Evolutionary conservation across 2,797 vertebrate genomes (phyloP), one percentile per base, ranked within the genome.

Genomic region (Anguilla pacifica): DNA sequence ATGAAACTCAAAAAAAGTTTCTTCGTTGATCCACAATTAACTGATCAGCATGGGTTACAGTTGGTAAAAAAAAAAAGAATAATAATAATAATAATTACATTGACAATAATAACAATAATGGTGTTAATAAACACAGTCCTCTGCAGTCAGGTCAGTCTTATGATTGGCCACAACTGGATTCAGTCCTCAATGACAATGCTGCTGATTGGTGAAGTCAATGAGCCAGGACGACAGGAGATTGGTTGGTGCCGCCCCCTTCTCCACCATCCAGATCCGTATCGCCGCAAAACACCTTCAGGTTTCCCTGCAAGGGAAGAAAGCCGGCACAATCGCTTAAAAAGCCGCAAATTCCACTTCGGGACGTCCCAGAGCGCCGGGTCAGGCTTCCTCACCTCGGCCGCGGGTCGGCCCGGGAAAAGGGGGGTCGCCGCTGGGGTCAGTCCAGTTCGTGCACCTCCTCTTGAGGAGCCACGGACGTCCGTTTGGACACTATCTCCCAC

Each of bases 401-500:
- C 43, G 35, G 93, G 74, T 95, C 96, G 93, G 96, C 96, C 93
- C 96, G 95, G 93, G 96, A 70, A 96, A 89, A 96, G 96, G 92
- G 97, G 95, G 91, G 91, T 96, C 92, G 0, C 94, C 94, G 0
- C 95, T 94, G 90, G 92, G 92, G 35, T 99, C 98, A 96, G 98
- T 99, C 98, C 95, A 99, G 96, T 94, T 99, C 96, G 15, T 97
- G 96, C 28, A 97, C 96, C 96, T 98, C 97, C 93, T 98, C 97
- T 96, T 98, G 96, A 96, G 97, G 9, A 94, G 97, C 93, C 92
- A 95, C 95, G 89, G 96, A 93, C 92, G 97, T 92, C 90, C 98
- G 95, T 96, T 99, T 98, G 96, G 98, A 95, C 97, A 98, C 92
- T 95, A 98, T 98, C 95, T 99, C 97, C 98, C 98, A 94, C 97